A percentile compares a stretch with the other conserved stretches of the same genome.
Evolutionary conservation across 2,888 invertebrate genomes (phyloP).

Genomic region (Drosophila robusta): DNA sequence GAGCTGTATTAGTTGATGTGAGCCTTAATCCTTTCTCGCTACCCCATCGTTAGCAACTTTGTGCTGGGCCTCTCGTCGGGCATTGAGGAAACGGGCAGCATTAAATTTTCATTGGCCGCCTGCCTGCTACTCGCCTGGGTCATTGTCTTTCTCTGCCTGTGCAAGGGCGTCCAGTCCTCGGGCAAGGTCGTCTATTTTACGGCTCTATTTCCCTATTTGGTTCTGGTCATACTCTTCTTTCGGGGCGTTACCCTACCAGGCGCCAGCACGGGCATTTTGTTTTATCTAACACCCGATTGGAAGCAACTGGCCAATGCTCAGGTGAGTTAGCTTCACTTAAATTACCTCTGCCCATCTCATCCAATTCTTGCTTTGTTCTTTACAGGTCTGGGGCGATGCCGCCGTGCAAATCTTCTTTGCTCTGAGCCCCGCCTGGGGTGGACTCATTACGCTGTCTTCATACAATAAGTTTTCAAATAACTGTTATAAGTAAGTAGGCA

Average conservation of each 20-base stretch:
- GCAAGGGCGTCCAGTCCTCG: conserved; percentile 92
- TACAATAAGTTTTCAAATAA: conserved; percentile 94
- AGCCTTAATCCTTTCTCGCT: background rate
- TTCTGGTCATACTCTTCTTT: conserved; percentile 90
- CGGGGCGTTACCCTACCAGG: conserved; percentile 93
- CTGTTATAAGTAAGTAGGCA: conserved; percentile 88
- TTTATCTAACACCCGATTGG: conserved; percentile 92
- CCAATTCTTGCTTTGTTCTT: background rate
- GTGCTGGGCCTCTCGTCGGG: conserved; percentile 88
- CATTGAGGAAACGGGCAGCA: conserved; percentile 89
- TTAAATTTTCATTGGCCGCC: conserved; percentile 89
- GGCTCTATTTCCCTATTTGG: conserved; percentile 91
- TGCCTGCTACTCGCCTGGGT: conserved; percentile 92
- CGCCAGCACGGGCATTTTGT: conserved; percentile 91
- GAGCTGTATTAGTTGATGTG: background rate
- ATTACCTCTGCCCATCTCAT: background rate
- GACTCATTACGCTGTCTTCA: conserved; percentile 93
- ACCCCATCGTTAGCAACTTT: conserved; percentile 85
- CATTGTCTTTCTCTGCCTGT: conserved; percentile 91
- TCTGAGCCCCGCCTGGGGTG: conserved; percentile 94
- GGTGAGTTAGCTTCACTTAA: conserved; percentile 80
- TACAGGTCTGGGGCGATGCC: conserved; percentile 92
- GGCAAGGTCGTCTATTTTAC: conserved; percentile 93
- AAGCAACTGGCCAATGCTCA: conserved; percentile 90
- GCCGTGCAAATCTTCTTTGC: conserved; percentile 95